A percentile compares a stretch with the other conserved stretches of the same genome.
phyloP scores from a whole-genome alignment of 2,888 invertebrate species.

The Pherbina coryleti region DNA sequence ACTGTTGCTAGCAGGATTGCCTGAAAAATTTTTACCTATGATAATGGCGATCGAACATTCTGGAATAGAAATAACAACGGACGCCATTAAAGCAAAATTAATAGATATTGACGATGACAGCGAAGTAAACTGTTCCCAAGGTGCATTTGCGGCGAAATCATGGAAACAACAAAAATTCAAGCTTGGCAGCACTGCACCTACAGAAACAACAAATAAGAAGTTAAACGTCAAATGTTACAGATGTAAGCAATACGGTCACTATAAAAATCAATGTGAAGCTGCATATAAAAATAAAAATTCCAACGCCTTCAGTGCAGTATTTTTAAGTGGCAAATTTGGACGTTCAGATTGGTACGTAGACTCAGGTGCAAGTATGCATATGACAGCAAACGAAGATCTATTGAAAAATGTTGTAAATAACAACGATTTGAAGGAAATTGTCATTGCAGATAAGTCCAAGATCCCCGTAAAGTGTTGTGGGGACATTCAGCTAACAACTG shows the following conservation, averaged over 20 bases:
- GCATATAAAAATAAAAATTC: not conserved
- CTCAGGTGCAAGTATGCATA: slow-evolving; percentile 53
- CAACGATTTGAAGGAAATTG: slow-evolving; percentile 21
- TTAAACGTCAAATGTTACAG: too few species aligned
- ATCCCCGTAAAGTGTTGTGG: slow-evolving; percentile 14
- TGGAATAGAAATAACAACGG: slow-evolving; percentile 38
- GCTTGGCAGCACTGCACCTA: too few species aligned
- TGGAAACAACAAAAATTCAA: too few species aligned
- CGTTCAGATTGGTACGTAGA: slow-evolving; percentile 55
- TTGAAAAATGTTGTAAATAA: slow-evolving; percentile 42
- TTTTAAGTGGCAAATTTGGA: slow-evolving; percentile 46
- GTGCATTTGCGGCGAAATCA: too few species aligned
- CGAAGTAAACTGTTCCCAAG: too few species aligned
- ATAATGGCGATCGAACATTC: slow-evolving; percentile 47
- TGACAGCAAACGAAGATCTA: slow-evolving; percentile 40
- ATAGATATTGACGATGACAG: slow-evolving; percentile 4
- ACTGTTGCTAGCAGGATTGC: slow-evolving; percentile 42
- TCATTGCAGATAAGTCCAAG: slow-evolving; percentile 18
- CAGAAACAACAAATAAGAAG: too few species aligned
- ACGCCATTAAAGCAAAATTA: slow-evolving; percentile 29
- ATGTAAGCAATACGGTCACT: too few species aligned
- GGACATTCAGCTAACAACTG: not conserved
- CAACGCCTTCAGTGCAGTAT: slow-evolving; percentile 49
- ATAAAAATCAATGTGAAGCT: not conserved
- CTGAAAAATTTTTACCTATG: slow-evolving; percentile 43